Evolutionary conservation across 2,888 invertebrate species (phyloP), one percentile per base, ranked within the genome.

Genomic region (Drosophila setosimentum): DNA sequence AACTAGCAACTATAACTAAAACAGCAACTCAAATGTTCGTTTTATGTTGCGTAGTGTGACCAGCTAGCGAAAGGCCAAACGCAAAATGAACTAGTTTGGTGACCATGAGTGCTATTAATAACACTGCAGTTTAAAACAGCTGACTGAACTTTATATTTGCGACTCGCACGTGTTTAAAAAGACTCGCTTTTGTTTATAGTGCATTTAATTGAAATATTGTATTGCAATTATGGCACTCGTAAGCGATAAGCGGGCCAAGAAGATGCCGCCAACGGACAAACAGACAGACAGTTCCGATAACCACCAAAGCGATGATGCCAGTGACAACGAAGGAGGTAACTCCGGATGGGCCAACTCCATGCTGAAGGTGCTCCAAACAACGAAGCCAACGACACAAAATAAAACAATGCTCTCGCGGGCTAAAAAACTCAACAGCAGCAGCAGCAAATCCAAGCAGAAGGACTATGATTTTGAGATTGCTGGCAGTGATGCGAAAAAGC

Each of bases 261-360:
- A 67, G 30, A 2, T 60, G 2, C 13, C 50, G 1, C 49, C 58
- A 27, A 27, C 55, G 2, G 48, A 37, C 5, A 27, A 16, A 2
- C 45, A 24, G 45, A 18, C 66, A 13, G 79, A 65, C 0, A 74
- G 73, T 30, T 83, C 81, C 0, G 87, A 80, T 1, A 75, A 45
- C 18, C 55, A 53, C n/a, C 66, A 73, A n/a, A 73, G 70, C 37
- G 68, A 45, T 2, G 71, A 48, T 2, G 71, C 24, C 1, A 64
- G 71, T 54, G 64, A 53, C 2, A 75, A 40, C 1, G 81, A 82
- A 18, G 57, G 30, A 40, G 94, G 94, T 0, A 97, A 97, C 92
- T 93, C 94, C 74, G 96, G 96, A 3, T 97, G 97, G 97, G 97
- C 97, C 2, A 96, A 97, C 93, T 97, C 96, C 0, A 95, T 98